Evolutionary conservation across 2,113 vertebrate genomes (phyloP), one percentile per base, ranked within the genome.

Genomic region (Mus spicilegus): DNA sequence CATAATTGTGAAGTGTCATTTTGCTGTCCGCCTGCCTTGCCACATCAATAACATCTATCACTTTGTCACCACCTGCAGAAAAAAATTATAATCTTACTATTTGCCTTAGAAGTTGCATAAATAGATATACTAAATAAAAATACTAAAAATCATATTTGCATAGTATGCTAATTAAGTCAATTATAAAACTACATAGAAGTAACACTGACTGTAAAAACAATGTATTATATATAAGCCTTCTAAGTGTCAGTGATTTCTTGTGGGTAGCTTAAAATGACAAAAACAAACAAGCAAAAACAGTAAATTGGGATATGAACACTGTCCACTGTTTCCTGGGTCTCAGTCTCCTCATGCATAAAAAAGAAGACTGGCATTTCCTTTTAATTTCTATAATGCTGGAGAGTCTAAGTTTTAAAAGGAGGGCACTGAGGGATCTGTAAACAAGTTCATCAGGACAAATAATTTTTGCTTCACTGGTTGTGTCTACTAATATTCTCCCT

Each of bases 11-110:
- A 90, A 99, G 99, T 96, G 99, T 99, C 99, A 99, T 99, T 98
- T 99, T 99, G 98, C 99, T 99, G 99, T 99, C 99, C 49, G 99
- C 99, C 98, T 99, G 99, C 95, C 99, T 99, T 67, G 99, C 99
- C 98, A 99, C 99, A 96, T 99, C 99, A 90, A 99, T 99, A 98
- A 99, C 99, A 70, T 99, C 99, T 89, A 99, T 99, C 95, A 99
- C 98, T 98, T 99, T 99, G 97, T 99, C 98, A 8, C 99, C 99
- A 98, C 99, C 99, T 99, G 97, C 76, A 96, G 97, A 98, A 95
- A 89, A 76, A 97, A 97, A 97, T 90, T 36, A 96, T 0, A 96
- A 96, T 80, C 77, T 96, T 97, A 97, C 95, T 91, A 86, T 39
- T 91, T 36, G 30, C 49, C 49, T 81, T 91, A 85, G 67, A 54